Evolutionary conservation across 2,113 vertebrate genomes (phyloP), one percentile per base, ranked within the genome.

Genomic region (Zingel zingel): DNA sequence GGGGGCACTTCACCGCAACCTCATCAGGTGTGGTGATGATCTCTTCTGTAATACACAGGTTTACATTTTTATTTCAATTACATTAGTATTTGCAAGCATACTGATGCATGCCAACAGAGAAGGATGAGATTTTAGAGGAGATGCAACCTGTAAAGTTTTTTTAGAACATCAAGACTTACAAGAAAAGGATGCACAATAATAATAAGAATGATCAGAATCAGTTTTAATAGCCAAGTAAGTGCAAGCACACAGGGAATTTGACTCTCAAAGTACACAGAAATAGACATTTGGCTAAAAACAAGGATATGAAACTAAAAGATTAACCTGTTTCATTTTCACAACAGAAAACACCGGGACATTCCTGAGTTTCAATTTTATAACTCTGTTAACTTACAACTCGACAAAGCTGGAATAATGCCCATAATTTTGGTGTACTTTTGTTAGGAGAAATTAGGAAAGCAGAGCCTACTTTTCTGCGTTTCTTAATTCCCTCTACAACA

Each of bases 1-100:
- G 97, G 7, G 97, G 98, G 90, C 98, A 99, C 54, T 93, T 97
- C 33, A 92, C 81, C 43, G 85, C 92, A 1, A 86, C 62, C n/a
- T 87, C 72, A n/a, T 91, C 65, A 36, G 93, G 89, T 68, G 93
- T 92, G 82, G 90, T 84, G 82, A 94, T 91, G 66, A 14, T 89
- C 16, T 96, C 88, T 21, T 93, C 98, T 98, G 89, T 27, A 85
- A 91, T 12, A 30, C 30, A 70, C 3, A 51, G 1, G 1, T 73
- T 58, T 8, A 39, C 4, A 36, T 27, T 56, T 66, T 71, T 21
- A 33, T 57, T 72, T 6, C 18, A 5, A 25, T 30, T 30, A 45
- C 23, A 27, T 15, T 13, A 56, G 48, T 6, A 45, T 33, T 53
- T 51, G 21, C 9, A 50, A 48, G 27, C 16, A 58, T 12, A 48